Evolutionary conservation across 2,113 vertebrate species (phyloP), one percentile per base, ranked within the genome.

Genomic region (Pontoporia blainvillei): DNA sequence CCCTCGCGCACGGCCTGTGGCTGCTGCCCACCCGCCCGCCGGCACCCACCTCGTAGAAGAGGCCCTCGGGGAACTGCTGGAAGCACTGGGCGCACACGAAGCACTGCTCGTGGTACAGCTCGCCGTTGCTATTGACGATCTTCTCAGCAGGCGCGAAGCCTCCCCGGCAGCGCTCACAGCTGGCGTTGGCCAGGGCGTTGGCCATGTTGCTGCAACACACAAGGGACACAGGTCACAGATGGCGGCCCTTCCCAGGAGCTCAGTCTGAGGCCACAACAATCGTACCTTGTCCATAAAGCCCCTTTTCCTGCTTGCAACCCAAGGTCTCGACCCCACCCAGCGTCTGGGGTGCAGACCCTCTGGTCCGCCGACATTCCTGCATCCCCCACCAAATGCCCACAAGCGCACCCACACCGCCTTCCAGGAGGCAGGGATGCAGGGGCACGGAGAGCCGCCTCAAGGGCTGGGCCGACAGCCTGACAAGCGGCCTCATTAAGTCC

Each of bases 81-180:
- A 99, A 99, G 98, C 99, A 99, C 98, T 99, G 99, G 6, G 99
- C 99, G 0, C 99, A 99, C 86, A 99, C 99, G 0, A 99, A 99
- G 97, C 99, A 99, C 98, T 99, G 99, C 97, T 99, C 99, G 0
- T 99, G 99, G 98, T 99, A 99, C 84, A 99, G 99, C 92, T 99
- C 99, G 0, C 99, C 99, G 0, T 99, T 99, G 88, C 99, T 99
- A 99, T 99, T 99, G 75, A 99, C 99, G 0, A 99, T 99, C 98
- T 99, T 99, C 99, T 99, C 99, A 0, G 99, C 99, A 0, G 99
- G 99, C 0, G 99, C 99, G 46, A 99, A 99, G 72, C 99, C 99
- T 0, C 98, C 99, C 97, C 98, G 99, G 97, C 99, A 99, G 98
- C 99, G 99, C 97, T 99, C 99, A 6, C 99, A 99, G 75, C 99